These are phyloP conservation scores for Eulemur mongoz DNA, from an alignment of 2,797 vertebrate species.

Conservation along the genomic window DNA sequence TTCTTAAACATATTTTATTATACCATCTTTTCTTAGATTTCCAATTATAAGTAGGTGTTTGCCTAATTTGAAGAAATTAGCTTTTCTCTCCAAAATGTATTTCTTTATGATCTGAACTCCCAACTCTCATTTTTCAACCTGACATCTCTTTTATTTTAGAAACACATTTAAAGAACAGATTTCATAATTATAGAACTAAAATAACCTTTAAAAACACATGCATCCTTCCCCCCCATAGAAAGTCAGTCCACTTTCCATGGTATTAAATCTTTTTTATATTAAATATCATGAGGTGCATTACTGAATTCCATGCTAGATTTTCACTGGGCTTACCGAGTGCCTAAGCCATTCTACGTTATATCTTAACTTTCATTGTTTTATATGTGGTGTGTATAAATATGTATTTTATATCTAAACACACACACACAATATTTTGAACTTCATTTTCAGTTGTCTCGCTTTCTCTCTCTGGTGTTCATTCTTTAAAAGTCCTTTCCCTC, in stretches of 20 bases:
- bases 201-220: neutral
- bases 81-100: slow-evolving; percentile 27
- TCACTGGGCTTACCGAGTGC: neutral
- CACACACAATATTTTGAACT: neutral
- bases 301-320: slow-evolving; percentile 6
- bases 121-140: slow-evolving; percentile 27
- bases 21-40: neutral
- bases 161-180: slow-evolving; percentile 19
- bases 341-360: neutral
- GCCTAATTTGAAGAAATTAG: slow-evolving; percentile 49
- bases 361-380: slow-evolving; percentile 13
- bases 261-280: slow-evolving; percentile 25
- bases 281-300: neutral
- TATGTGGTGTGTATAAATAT: neutral
- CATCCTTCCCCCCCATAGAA: neutral
- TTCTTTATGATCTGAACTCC: slow-evolving; percentile 15
- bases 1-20: slow-evolving; percentile 18
- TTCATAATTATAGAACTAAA: slow-evolving; percentile 43
- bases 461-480: neutral
- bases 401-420: neutral
- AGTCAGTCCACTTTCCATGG: neutral
- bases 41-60: neutral
- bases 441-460: neutral
- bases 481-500: neutral
- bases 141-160: slow-evolving; percentile 21